Base-by-base conservation (phyloP, 2,797 vertebrate genomes). In the Diceros bicornis region DNA sequence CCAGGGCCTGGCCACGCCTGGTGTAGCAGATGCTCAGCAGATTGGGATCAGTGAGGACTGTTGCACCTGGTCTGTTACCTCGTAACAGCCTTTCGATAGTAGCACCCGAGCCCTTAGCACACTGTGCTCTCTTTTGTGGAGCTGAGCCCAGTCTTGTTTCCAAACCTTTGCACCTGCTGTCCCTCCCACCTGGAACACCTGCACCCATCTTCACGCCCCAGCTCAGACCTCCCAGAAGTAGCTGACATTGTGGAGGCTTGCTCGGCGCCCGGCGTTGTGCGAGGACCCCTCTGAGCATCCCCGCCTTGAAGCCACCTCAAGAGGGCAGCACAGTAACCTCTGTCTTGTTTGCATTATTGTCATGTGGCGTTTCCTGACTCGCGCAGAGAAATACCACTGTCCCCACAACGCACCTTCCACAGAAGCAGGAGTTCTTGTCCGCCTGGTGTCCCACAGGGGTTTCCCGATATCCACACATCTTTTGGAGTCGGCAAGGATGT, bases 371-470 rank as follows among this genome's bases (percentile, higher is more conserved):
- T 88, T 88, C 41, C 71, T 34, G 83, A 44, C 74, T 27, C 0
- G 3, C 7, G 21, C 83, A 34, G 91, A 88, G 55, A 47, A 25
- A 72, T 1, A 14, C 32, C 32, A 47, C 32, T 10, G 37, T 47
- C 7, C 29, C 23, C 13, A 8, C 7, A 3, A 21, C 95, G 98
- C 81, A 98, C 98, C 98, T 98, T 97, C 98, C 98, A 98, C 37
- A 98, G 62, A 25, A 98, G 96, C 71, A 96, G 52, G 29, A 4
- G 21, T 16, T 93, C 59, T 55, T 44, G 79, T 29, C 25, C 17
- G 14, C 18, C 64, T 3, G 57, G n/a, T 4, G 75, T 29, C 37
- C 72, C 77, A 9, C 97, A 95, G 59, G 71, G 9, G 12, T 16
- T 74, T 64, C 85, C 72, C 0, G 59, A 75, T 20, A 97, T 32